These are phyloP conservation scores for Drosophila imparisetae DNA, from an alignment of 2,888 invertebrate species.

Conservation along the genomic window DNA sequence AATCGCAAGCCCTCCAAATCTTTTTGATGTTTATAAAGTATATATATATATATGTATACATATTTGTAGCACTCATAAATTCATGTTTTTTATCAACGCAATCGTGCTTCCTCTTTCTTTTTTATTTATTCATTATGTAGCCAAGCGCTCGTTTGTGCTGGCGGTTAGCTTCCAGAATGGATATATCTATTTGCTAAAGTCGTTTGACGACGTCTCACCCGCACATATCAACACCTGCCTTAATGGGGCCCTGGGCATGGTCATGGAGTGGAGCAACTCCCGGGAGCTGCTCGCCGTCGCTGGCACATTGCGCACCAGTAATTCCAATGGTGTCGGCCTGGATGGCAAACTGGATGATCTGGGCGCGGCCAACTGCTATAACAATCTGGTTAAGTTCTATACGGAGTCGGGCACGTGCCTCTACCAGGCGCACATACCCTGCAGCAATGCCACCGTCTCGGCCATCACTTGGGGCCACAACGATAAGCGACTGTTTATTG, in stretches of 20 bases:
- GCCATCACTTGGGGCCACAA: slow-evolving; percentile 99
- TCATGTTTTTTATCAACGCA: background rate
- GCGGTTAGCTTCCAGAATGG: slow-evolving; percentile 96
- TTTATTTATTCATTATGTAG: slow-evolving; percentile 71
- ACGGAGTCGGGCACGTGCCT: slow-evolving; percentile 93
- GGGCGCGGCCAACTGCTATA: slow-evolving; percentile 86
- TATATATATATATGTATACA: background rate
- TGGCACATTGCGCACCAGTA: slow-evolving; percentile 87
- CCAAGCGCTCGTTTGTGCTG: slow-evolving; percentile 90
- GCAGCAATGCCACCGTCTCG: slow-evolving; percentile 91
- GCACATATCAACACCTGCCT: slow-evolving; percentile 92
- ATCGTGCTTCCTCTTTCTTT: background rate
- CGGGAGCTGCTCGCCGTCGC: slow-evolving; percentile 96
- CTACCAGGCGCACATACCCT: slow-evolving; percentile 92
- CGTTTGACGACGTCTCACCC: slow-evolving; percentile 97
- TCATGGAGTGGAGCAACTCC: slow-evolving; percentile 99
- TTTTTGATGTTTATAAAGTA: background rate
- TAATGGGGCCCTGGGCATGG: slow-evolving; percentile 90
- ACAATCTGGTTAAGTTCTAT: slow-evolving; percentile 95
- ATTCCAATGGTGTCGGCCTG: slow-evolving; percentile 30
- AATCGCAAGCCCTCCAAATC: background rate
- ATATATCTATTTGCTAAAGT: slow-evolving; percentile 94
- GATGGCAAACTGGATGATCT: slow-evolving; percentile 77
- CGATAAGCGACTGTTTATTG: slow-evolving; percentile 96
- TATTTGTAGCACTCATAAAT: background rate